Percentiles rank a stretch among this genome's conserved stretches.
phyloP scores from a whole-genome alignment of 2,797 vertebrate genomes.

The Coendou prehensilis region DNA sequence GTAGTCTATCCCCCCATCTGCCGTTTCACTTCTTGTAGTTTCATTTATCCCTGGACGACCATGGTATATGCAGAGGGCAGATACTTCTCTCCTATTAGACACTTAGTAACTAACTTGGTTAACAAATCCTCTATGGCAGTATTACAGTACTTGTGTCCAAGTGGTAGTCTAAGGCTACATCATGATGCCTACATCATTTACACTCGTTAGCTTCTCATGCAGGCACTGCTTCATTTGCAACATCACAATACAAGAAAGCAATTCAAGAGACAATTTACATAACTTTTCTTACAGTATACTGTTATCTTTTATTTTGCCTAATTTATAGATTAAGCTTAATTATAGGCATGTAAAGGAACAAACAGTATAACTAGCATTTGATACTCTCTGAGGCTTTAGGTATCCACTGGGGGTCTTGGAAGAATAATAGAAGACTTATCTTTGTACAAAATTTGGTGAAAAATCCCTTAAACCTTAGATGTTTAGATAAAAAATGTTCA shows the following conservation, averaged over 20 bases:
- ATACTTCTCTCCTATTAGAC: not conserved
- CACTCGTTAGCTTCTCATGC: not conserved
- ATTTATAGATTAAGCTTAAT: not conserved
- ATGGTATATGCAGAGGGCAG: not conserved
- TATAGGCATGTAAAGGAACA: not conserved
- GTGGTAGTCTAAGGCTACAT: not conserved
- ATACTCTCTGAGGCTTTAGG: not conserved
- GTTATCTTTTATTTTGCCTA: not conserved
- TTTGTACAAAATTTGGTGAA: constrained; percentile 33
- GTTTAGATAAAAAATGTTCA: constrained; percentile 57
- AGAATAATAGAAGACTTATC: not conserved
- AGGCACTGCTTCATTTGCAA: not conserved
- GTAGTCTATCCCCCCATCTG: not conserved
- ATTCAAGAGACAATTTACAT: not conserved
- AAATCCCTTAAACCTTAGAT: constrained; percentile 29
- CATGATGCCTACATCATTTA: too few relatives aligned
- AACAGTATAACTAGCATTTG: not conserved
- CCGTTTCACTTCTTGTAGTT: not conserved
- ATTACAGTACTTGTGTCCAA: too few relatives aligned
- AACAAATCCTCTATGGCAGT: not conserved
- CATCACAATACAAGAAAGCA: not conserved
- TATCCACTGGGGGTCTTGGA: not conserved
- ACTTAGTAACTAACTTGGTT: too few relatives aligned
- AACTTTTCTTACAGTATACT: not conserved
- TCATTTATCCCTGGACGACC: not conserved